Percentiles rank a stretch among this genome's conserved stretches.
Conservation (phyloP, 2,797 vertebrate genomes). For the Micromesistius poutassou region DNA sequence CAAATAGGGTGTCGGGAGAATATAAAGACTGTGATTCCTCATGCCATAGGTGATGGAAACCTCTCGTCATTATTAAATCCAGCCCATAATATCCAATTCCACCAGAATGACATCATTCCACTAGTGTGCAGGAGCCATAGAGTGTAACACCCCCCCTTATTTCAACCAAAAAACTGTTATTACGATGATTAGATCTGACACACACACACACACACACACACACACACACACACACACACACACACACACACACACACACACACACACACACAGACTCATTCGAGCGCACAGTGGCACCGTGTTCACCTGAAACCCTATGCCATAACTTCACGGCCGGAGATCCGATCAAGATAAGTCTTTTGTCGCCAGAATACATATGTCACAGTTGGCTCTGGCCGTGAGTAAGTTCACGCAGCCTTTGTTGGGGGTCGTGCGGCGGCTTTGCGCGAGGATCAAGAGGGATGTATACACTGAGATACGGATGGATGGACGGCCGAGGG, state of each 20-base stretch:
- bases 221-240: constrained; percentile 5
- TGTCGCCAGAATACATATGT: constrained; percentile 40
- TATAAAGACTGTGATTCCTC: not conserved
- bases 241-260: constrained; percentile 6
- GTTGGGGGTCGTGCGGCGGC: constrained; percentile 40
- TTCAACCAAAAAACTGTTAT: constrained; percentile 57
- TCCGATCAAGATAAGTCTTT: constrained; percentile 40
- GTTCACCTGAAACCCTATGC: constrained; percentile 40
- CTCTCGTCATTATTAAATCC: not conserved
- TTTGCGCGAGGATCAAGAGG: not conserved
- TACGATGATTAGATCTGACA: not conserved
- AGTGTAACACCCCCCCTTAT: constrained; percentile 52
- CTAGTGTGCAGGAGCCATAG: not conserved
- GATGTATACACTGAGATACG: constrained; percentile 33
- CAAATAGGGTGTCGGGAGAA: too few relatives aligned
- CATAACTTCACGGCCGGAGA: constrained; percentile 37
- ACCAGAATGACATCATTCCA: not conserved
- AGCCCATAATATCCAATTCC: not conserved
- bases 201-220: constrained; percentile 5
- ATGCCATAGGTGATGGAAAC: not conserved
- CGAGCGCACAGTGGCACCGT: constrained; percentile 56
- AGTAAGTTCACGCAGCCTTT: constrained; percentile 57
- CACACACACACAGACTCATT: constrained; percentile 22
- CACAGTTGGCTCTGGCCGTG: constrained; percentile 52
- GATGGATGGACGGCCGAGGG: not conserved